A percentile compares a stretch with the other conserved stretches of the same genome.
These are phyloP conservation scores for Anas bernieri DNA, from an alignment of 2,797 vertebrate species.

Conservation along the genomic window DNA sequence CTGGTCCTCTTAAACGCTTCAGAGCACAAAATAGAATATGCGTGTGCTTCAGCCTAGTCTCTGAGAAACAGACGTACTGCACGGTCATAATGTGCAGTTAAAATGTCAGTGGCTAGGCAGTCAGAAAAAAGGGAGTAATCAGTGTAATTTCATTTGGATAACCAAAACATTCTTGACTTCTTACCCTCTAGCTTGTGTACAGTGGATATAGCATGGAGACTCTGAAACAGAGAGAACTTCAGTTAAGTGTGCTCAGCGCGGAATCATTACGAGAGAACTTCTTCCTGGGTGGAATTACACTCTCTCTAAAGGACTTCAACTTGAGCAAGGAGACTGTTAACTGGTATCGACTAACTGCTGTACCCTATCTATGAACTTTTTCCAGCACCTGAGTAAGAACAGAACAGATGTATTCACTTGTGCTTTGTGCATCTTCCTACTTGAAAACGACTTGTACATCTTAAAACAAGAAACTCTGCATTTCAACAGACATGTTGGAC, in stretches of 20 bases:
- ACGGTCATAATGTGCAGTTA: neutral
- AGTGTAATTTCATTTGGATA: neutral
- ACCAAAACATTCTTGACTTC: neutral
- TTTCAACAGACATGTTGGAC: conserved; percentile 69
- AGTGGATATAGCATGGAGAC: conserved; percentile 93
- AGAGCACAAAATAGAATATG: neutral
- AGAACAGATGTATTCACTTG: neutral
- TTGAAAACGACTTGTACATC: conserved; percentile 69
- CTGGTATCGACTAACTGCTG: conserved; percentile 94
- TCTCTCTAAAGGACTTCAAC: conserved; percentile 97
- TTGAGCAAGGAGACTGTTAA: conserved; percentile 94
- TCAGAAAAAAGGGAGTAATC: neutral
- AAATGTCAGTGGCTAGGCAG: neutral
- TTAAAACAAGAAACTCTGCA: conserved; percentile 39
- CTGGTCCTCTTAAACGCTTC: neutral
- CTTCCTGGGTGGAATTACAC: conserved; percentile 93
- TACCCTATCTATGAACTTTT: conserved; percentile 84
- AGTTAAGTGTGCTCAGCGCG: conserved; percentile 94
- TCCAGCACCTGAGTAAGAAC: conserved; percentile 17
- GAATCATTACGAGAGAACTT: conserved; percentile 97
- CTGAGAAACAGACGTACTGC: neutral
- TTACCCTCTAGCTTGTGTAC: conserved; percentile 89
- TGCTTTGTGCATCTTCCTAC: conserved; percentile 72
- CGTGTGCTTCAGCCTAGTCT: neutral
- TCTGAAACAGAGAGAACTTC: conserved; percentile 91